Percentiles rank a stretch among this genome's conserved stretches.
These are phyloP conservation scores for Drosophila neotestacea DNA, from an alignment of 2,888 invertebrate species.

Conservation along the genomic window DNA sequence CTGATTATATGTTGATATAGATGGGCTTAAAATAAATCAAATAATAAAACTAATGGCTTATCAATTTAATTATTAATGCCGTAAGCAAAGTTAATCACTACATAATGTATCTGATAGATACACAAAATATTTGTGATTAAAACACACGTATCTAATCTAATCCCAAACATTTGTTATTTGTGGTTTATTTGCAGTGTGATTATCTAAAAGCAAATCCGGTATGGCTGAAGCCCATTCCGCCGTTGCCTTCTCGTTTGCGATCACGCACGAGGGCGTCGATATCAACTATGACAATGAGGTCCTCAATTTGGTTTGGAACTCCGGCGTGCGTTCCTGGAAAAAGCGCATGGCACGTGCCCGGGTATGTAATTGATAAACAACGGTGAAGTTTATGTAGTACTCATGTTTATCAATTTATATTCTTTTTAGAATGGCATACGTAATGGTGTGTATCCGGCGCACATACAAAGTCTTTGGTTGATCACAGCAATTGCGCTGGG, in stretches of 20 bases:
- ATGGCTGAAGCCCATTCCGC: conserved; percentile 99
- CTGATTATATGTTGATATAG: too few relatives aligned
- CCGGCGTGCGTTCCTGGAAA: conserved; percentile 97
- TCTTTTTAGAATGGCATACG: conserved; percentile 94
- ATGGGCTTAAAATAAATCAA: neutral
- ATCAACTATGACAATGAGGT: conserved; percentile 99
- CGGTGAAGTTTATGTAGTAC: neutral
- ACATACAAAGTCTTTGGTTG: conserved; percentile 94
- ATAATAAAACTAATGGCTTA: conserved; percentile 10
- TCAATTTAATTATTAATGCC: conserved; percentile 9
- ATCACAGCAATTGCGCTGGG: conserved; percentile 92
- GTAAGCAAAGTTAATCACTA: conserved; percentile 38
- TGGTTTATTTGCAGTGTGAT: conserved; percentile 32
- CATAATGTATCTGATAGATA: conserved; percentile 31
- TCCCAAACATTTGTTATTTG: neutral
- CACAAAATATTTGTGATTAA: conserved; percentile 21
- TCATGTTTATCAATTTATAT: neutral
- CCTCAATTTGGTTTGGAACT: conserved; percentile 96
- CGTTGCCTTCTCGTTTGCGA: conserved; percentile 98
- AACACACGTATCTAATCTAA: conserved; percentile 36
- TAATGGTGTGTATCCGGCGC: conserved; percentile 98
- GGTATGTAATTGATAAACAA: conserved; percentile 87
- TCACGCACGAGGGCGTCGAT: conserved; percentile 99
- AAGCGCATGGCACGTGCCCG: conserved; percentile 95
- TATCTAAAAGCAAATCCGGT: conserved; percentile 37